Percentiles rank a stretch among this genome's conserved stretches.
These are phyloP conservation scores for Podarcis cretensis DNA, from an alignment of 2,113 vertebrate species.

Conservation along the genomic window DNA sequence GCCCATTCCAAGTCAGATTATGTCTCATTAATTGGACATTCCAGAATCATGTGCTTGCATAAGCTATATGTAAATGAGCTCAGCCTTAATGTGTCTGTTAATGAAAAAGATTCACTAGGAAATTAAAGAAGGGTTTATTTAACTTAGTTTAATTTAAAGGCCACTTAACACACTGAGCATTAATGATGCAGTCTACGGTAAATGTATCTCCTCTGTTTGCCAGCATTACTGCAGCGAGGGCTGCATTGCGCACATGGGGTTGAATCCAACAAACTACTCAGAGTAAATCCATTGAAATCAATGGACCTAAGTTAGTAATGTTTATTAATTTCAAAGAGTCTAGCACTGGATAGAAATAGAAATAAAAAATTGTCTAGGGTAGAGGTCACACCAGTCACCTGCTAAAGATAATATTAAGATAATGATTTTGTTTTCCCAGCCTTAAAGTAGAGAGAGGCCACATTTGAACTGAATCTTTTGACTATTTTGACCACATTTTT, in stretches of 20 bases:
- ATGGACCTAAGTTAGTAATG: too few species aligned
- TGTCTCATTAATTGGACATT: conserved; percentile 19
- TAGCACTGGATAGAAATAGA: too few species aligned
- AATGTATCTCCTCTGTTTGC: conserved; percentile 47
- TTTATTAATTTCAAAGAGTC: too few species aligned
- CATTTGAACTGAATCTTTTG: not conserved
- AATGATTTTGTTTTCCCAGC: not conserved
- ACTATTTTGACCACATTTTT: not conserved
- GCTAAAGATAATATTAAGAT: not conserved
- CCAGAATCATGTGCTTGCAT: conserved; percentile 47
- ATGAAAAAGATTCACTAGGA: conserved; percentile 61
- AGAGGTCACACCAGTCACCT: not conserved
- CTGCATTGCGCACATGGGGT: conserved; percentile 40
- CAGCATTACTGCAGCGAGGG: conserved; percentile 38
- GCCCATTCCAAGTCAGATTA: not conserved
- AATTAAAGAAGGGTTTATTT: conserved; percentile 69
- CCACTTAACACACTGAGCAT: conserved; percentile 55
- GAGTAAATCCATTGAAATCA: not conserved
- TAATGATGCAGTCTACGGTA: conserved; percentile 56
- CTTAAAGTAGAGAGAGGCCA: not conserved
- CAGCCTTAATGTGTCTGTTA: conserved; percentile 62
- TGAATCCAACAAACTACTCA: not conserved
- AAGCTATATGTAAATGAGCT: conserved; percentile 61
- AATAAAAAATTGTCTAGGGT: too few species aligned
- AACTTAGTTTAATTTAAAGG: conserved; percentile 68